Evolutionary conservation across 2,113 vertebrate genomes (phyloP), one percentile per base, ranked within the genome.

Genomic region (Meles meles): DNA sequence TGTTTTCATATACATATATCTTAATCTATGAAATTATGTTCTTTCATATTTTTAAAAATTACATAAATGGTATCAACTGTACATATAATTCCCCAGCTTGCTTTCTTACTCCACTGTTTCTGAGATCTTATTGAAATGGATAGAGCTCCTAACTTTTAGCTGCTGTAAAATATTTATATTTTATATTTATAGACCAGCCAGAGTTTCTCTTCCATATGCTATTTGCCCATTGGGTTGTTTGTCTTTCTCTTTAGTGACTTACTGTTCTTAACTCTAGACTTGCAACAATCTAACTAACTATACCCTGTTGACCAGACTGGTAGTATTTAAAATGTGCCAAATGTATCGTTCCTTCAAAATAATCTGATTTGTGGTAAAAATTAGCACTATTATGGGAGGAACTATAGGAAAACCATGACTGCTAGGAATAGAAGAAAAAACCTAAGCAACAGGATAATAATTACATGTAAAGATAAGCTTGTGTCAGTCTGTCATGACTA

Each of bases 321-420:
- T 12, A 82, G n/a, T 42, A 82, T 52, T 86, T 52, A 44, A 93
- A 87, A 96, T 83, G 61, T 79, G 23, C 67, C 21, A 74, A 67
- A 69, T 90, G 86, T 83, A 94, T 88, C 3, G 85, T 61, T 90
- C 52, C 20, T 94, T 97, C 37, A 87, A 84, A 90, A 92, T 44
- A 83, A 85, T 74, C 49, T 44, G 77, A 83, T 89, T 61, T 82
- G 74, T 52, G 23, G 25, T 90, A 29, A 88, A 52, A 81, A 96
- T 55, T 21, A 88, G 18, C 42, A 95, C 57, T 81, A 72, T 31
- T 47, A 61, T 23, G 49, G n/a, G 84, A 96, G 79, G 34, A 87
- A 89, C 71, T 57, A 86, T 3, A 55, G 25, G 81, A 67, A 93
- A 89, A 82, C 59, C 11, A 18, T 80, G 69, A 79, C 34, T 52